A percentile compares a stretch with the other conserved stretches of the same genome.
Conservation (phyloP, 2,797 vertebrate genomes). For the Pempheris klunzingeri region DNA sequence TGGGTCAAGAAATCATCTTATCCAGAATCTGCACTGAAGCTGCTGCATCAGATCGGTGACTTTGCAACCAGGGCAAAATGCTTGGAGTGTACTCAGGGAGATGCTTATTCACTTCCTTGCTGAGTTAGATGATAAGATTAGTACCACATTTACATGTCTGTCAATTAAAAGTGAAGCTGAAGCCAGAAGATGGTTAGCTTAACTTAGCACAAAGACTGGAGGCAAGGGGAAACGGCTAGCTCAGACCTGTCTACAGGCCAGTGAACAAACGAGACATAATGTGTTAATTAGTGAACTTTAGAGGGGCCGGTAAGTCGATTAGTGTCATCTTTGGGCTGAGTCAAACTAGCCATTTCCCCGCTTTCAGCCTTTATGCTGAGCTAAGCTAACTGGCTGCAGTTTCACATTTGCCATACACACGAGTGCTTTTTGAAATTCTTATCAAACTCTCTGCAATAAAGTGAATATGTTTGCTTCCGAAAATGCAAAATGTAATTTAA, state of each 20-base stretch:
- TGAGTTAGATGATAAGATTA: not conserved
- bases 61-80: not conserved
- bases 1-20: not conserved
- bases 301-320: not conserved
- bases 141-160: not conserved
- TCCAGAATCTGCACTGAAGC: slow-evolving; percentile 9
- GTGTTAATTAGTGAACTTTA: not conserved
- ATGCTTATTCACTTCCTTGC: not conserved
- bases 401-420: slow-evolving; percentile 6
- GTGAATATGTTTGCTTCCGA: not conserved
- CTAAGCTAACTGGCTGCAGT: not conserved
- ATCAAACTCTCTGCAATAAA: slow-evolving; percentile 12
- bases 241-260: not conserved
- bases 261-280: not conserved
- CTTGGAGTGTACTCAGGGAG: slow-evolving; percentile 8
- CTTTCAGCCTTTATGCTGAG: not conserved
- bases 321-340: not conserved
- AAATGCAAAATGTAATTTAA: slow-evolving; percentile 19
- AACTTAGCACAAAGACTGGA: not conserved
- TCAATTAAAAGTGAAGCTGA: not conserved
- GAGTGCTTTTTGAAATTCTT: not conserved
- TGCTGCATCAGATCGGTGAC: not conserved
- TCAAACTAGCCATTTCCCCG: no score
- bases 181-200: not conserved
- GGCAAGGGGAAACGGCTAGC: not conserved